Conservation (phyloP, 64 coral and sea anemone species). For the Montipora foliosa region DNA sequence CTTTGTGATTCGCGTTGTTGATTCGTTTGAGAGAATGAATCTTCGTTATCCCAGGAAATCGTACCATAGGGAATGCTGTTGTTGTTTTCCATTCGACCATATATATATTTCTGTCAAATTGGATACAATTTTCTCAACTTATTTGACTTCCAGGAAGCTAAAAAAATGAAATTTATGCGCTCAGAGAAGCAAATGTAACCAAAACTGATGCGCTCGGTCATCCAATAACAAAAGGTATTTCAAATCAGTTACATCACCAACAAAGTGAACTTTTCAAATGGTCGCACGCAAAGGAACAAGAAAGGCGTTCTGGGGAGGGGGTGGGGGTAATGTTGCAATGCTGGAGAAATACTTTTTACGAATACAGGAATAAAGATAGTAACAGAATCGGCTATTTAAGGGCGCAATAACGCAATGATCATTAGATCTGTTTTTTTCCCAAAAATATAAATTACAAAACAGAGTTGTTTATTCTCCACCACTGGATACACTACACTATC, state of each 20-base stretch:
- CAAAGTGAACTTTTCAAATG: conserved; percentile 8
- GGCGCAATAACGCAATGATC: no score
- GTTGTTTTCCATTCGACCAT: conserved; percentile 76
- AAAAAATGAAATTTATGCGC: background rate
- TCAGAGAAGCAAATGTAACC: background rate
- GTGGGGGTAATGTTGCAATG: background rate
- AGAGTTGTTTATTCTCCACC: background rate
- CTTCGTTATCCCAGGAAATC: conserved; percentile 74
- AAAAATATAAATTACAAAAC: no score
- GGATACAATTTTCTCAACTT: background rate
- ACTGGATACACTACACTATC: no score
- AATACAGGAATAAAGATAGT: background rate
- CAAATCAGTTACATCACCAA: background rate
- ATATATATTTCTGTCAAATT: background rate
- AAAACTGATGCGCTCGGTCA: background rate
- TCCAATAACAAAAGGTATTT: background rate
- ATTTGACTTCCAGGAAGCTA: background rate
- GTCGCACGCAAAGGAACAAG: conserved; percentile 23
- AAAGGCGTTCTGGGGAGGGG: background rate
- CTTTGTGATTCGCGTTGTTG: conserved; percentile 57
- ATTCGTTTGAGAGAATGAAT: conserved; percentile 31
- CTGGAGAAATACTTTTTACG: background rate
- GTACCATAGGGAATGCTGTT: conserved; percentile 90
- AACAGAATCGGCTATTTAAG: background rate
- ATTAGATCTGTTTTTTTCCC: no score